phyloP scores from a whole-genome alignment of 2,888 invertebrate species.

The Coenonympha glycerion region DNA sequence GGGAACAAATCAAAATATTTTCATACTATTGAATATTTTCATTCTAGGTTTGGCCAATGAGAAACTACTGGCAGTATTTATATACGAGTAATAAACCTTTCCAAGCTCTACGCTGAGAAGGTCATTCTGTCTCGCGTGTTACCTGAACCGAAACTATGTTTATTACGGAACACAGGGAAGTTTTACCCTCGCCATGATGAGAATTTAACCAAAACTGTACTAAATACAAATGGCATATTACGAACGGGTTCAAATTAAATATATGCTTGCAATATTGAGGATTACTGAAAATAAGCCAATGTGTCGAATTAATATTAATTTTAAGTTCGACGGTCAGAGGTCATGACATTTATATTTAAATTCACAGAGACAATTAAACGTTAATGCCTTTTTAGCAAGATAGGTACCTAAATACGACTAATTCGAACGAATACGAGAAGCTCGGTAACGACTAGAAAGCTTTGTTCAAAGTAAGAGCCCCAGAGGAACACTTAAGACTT shows the following conservation, averaged over 20 bases:
- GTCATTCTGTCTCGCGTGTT: conserved; percentile 46
- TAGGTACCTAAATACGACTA: no score
- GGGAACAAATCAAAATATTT: no score
- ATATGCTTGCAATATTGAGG: conserved; percentile 4
- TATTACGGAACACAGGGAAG: conserved; percentile 56
- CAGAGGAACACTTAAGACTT: conserved; percentile 16
- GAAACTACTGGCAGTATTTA: no score
- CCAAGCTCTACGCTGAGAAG: not conserved
- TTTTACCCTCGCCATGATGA: conserved; percentile 48
- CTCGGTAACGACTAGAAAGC: not conserved
- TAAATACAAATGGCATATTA: conserved; percentile 23
- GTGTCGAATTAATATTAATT: conserved; percentile 9
- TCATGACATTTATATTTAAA: conserved; percentile 9
- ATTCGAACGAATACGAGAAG: not conserved
- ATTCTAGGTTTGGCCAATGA: no score
- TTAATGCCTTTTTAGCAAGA: not conserved
- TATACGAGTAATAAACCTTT: no score
- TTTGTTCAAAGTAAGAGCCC: not conserved
- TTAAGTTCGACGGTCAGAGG: conserved; percentile 4
- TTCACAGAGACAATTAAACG: conserved; percentile 3
- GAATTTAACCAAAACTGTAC: conserved; percentile 56
- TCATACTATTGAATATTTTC: no score
- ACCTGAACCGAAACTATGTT: conserved; percentile 67
- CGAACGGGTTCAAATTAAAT: conserved; percentile 9
- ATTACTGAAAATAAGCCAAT: conserved; percentile 1